phyloP scores from a whole-genome alignment of 2,888 invertebrate genomes.

The Eulithis testata region DNA sequence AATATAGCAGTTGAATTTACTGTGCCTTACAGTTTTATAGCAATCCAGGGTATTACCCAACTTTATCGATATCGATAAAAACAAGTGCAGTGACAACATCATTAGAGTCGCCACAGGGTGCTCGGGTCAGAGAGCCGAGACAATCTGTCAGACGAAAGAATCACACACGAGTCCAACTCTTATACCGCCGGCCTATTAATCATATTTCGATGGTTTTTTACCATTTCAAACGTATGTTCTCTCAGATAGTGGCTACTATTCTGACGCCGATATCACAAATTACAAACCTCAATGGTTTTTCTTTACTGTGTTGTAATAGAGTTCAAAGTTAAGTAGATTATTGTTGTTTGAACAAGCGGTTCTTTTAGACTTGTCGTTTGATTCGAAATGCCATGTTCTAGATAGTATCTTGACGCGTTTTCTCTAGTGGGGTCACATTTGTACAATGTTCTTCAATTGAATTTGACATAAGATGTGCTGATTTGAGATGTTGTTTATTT shows the following conservation, averaged over 20 bases:
- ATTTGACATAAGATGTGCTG: slow-evolving; percentile 69
- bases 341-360: slow-evolving; percentile 51
- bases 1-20: neutral
- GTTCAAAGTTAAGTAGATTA: slow-evolving; percentile 43
- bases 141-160: slow-evolving; percentile 84
- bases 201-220: slow-evolving; percentile 80
- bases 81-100: slow-evolving; percentile 62
- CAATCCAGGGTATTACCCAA: too few species aligned
- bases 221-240: slow-evolving; percentile 79
- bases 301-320: slow-evolving; percentile 32
- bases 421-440: slow-evolving; percentile 76
- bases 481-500: slow-evolving; percentile 55
- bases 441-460: slow-evolving; percentile 77
- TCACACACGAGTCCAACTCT: slow-evolving; percentile 77
- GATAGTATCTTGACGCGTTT: slow-evolving; percentile 79
- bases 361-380: slow-evolving; percentile 77
- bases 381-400: slow-evolving; percentile 78
- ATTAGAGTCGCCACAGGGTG: slow-evolving; percentile 79
- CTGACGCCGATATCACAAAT: slow-evolving; percentile 62
- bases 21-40: too few species aligned
- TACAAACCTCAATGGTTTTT: slow-evolving; percentile 26
- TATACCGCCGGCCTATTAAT: slow-evolving; percentile 79
- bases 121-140: slow-evolving; percentile 81
- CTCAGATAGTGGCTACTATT: slow-evolving; percentile 78
- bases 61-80: slow-evolving; percentile 56